Evolutionary conservation across 2,888 invertebrate species (phyloP).

Genomic region (Epinotia brunnichana): DNA sequence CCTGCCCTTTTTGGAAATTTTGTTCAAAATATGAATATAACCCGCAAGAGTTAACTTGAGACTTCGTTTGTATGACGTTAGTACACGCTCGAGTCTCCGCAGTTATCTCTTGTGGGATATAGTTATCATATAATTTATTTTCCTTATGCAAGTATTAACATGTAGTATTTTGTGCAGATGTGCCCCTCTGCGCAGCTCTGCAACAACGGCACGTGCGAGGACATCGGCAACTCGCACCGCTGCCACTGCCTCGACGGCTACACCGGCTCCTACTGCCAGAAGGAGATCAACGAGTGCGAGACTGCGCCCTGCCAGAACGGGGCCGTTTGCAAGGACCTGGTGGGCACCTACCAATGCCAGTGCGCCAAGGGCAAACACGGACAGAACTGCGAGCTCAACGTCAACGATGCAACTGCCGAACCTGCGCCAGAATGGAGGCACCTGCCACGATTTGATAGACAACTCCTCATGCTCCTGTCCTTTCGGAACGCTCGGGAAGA

Average conservation of each 20-base stretch:
- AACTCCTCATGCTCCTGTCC: conserved; percentile 96
- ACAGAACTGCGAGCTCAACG: conserved; percentile 96
- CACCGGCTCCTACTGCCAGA: conserved; percentile 96
- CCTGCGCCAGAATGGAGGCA: conserved; percentile 97
- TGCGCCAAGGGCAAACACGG: conserved; percentile 95
- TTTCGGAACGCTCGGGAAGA: conserved; percentile 94
- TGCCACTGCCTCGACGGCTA: conserved; percentile 96
- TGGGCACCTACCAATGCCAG: conserved; percentile 94
- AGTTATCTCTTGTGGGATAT: too few relatives aligned
- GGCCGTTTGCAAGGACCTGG: conserved; percentile 93
- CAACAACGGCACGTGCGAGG: conserved; percentile 95
- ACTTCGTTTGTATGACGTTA: too few relatives aligned
- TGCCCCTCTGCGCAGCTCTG: conserved; percentile 91
- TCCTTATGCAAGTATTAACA: background rate
- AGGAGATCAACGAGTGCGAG: conserved; percentile 96
- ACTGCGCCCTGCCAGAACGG: conserved; percentile 97
- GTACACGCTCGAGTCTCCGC: too few relatives aligned
- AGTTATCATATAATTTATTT: too few relatives aligned
- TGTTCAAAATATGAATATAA: too few relatives aligned
- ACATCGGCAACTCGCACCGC: conserved; percentile 95
- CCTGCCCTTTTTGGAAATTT: too few relatives aligned
- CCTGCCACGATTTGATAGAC: conserved; percentile 95
- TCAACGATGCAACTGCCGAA: conserved; percentile 97
- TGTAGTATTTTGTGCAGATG: conserved; percentile 73
- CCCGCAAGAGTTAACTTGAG: too few relatives aligned